A percentile compares a stretch with the other conserved stretches of the same genome.
phyloP scores from a whole-genome alignment of 2,888 invertebrate genomes.

The Cylloceria caligata region DNA sequence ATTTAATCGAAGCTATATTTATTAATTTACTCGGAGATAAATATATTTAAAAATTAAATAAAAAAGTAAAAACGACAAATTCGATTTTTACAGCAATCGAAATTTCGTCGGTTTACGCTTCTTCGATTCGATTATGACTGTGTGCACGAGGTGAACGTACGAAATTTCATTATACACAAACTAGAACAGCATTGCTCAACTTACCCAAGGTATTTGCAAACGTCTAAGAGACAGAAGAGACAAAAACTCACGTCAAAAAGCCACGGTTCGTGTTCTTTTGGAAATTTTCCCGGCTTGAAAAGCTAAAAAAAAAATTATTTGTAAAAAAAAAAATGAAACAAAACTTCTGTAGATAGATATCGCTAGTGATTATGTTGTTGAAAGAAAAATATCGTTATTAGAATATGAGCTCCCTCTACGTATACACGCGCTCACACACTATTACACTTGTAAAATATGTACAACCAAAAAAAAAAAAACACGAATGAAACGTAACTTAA shows the following conservation, averaged over 20 bases:
- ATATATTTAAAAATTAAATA: background rate
- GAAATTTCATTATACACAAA: conserved; percentile 32
- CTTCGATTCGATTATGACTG: conserved; percentile 16
- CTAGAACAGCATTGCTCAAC: conserved; percentile 60
- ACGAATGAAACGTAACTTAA: conserved; percentile 30
- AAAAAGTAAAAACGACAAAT: background rate
- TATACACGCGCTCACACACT: conserved; percentile 37
- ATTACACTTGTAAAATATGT: conserved; percentile 63
- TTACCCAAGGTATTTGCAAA: conserved; percentile 58
- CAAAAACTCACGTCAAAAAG: conserved; percentile 40
- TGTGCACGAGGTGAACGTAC: conserved; percentile 35
- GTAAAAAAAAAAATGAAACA: conserved; percentile 12
- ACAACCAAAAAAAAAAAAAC: conserved; percentile 42
- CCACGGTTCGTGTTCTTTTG: conserved; percentile 68
- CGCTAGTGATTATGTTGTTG: conserved; percentile 75
- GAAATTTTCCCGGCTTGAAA: conserved; percentile 65
- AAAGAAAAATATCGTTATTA: conserved; percentile 72
- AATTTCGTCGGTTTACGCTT: conserved; percentile 10
- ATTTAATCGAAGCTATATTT: conserved; percentile 8
- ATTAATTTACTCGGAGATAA: background rate
- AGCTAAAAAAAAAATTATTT: conserved; percentile 69
- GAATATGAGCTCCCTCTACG: conserved; percentile 52
- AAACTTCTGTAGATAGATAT: conserved; percentile 74
- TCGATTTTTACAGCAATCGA: background rate
- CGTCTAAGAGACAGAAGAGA: conserved; percentile 28